These are phyloP conservation scores for Leptogaster cylindrica DNA, from an alignment of 2,888 invertebrate species.

Conservation along the genomic window DNA sequence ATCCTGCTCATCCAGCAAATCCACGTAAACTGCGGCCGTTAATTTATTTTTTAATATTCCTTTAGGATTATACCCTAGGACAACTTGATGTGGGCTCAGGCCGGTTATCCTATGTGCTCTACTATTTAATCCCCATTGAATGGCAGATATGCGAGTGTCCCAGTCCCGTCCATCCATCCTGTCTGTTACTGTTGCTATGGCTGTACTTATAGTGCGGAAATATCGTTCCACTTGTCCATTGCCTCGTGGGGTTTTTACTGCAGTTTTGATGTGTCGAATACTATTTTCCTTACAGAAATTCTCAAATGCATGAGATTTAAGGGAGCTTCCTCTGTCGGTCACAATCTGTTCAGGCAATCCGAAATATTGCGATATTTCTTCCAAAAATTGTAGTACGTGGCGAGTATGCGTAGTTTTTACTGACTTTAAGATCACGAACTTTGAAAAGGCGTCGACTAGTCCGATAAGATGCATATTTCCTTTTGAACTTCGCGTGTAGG, in stretches of 20 bases:
- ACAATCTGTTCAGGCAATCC: slow-evolving; percentile 39
- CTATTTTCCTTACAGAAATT: slow-evolving; percentile 5
- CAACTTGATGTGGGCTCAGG: slow-evolving; percentile 40
- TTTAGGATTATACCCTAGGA: slow-evolving; percentile 39
- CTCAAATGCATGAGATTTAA: not conserved
- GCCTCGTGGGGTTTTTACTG: slow-evolving; percentile 45
- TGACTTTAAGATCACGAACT: slow-evolving; percentile 36
- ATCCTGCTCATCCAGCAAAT: not conserved
- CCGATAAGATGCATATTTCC: slow-evolving; percentile 42
- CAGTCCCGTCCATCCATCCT: slow-evolving; percentile 41
- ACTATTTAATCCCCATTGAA: slow-evolving; percentile 44
- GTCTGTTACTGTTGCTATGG: slow-evolving; percentile 7
- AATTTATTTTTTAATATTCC: slow-evolving; percentile 42
- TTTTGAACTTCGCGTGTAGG: slow-evolving; percentile 51
- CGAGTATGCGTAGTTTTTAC: slow-evolving; percentile 40
- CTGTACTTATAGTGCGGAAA: slow-evolving; percentile 18
- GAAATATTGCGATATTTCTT: slow-evolving; percentile 35
- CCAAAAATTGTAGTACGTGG: slow-evolving; percentile 23
- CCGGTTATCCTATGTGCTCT: slow-evolving; percentile 39
- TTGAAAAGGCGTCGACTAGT: slow-evolving; percentile 34
- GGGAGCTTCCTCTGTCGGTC: slow-evolving; percentile 22
- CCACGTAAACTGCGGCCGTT: not conserved
- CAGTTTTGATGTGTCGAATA: slow-evolving; percentile 41
- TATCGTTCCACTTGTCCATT: slow-evolving; percentile 44
- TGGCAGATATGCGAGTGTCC: slow-evolving; percentile 43